Base-by-base conservation (phyloP, 2,797 vertebrate genomes). In the Crotalus adamanteus region DNA sequence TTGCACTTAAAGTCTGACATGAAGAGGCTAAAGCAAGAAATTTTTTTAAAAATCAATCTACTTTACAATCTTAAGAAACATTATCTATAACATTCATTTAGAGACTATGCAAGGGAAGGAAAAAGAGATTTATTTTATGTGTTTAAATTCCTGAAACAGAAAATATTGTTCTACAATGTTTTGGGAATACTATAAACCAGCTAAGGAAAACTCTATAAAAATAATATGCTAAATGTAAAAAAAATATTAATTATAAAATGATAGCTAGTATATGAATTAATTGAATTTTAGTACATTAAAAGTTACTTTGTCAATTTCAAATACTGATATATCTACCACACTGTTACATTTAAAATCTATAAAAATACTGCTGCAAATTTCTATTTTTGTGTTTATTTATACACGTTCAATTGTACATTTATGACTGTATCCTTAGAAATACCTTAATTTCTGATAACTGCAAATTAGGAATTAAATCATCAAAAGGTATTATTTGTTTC, bases 11-110 rank as follows among this genome's bases (percentile, higher is more conserved):
- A 95, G 95, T 94, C 97, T 97, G 97, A 92, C 95, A 93, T 97
- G 97, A 97, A 92, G 98, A 94, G 53, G 96, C 97, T 98, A 95
- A 96, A 94, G 95, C 22, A 97, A 92, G 95, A 96, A 53, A 53
- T 11, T 11, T 53, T 53, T 53, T 53, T 2, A 95, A 86, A 87
- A n/a, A 94, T 16, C 95, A 65, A 28, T 28, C 87, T 93, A 56
- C 3, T 94, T 95, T 96, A 97, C 95, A 93, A 92, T 97, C 95
- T 95, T 73, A 22, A 60, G 26, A 94, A 65, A 94, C 83, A 42
- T 85, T 37, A 31, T 14, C 11, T 1, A 11, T 47, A 87, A 2
- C 1, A 87, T 47, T 0, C 3, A 28, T 25, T 37, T 51, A 63
- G 92, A 47, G 92, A 47, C 47, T 51, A 94, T 14, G 93, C 86